phyloP scores from a whole-genome alignment of 2,113 vertebrate genomes.

The Furnarius figulus region DNA sequence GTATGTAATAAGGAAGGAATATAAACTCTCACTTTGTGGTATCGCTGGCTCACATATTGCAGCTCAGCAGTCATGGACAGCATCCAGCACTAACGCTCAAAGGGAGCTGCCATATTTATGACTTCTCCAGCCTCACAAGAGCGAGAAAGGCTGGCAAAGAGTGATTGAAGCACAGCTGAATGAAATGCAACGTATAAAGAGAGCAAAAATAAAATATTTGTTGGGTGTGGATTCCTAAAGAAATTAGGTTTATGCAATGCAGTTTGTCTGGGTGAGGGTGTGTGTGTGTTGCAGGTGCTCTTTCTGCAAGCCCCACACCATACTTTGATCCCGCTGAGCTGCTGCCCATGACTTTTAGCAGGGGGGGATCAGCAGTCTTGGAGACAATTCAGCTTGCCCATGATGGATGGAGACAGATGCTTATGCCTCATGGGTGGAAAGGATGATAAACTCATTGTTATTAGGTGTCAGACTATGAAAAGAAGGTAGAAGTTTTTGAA shows the following conservation, averaged over 20 bases:
- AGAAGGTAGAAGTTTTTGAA: background rate
- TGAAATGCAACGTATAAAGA: background rate
- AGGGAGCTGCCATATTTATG: slow-evolving; percentile 30
- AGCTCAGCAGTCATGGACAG: slow-evolving; percentile 28
- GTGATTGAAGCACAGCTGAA: background rate
- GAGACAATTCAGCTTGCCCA: background rate
- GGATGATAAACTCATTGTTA: background rate
- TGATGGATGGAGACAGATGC: background rate
- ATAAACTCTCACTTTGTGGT: slow-evolving; percentile 33
- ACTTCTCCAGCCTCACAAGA: background rate
- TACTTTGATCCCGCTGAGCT: background rate
- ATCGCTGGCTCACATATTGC: slow-evolving; percentile 5
- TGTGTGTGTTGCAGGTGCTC: background rate
- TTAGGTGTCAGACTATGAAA: background rate
- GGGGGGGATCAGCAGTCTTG: background rate
- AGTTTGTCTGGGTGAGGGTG: background rate
- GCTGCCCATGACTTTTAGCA: background rate
- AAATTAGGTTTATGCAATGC: background rate
- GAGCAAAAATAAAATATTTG: background rate
- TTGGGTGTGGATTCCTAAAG: background rate
- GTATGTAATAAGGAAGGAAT: background rate
- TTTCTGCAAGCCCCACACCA: background rate
- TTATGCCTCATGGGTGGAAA: background rate
- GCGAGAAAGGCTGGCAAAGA: background rate
- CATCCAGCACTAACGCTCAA: slow-evolving; percentile 1